These are phyloP conservation scores for Bombus fervidus DNA, from an alignment of 1,140 invertebrate species.

Conservation along the genomic window DNA sequence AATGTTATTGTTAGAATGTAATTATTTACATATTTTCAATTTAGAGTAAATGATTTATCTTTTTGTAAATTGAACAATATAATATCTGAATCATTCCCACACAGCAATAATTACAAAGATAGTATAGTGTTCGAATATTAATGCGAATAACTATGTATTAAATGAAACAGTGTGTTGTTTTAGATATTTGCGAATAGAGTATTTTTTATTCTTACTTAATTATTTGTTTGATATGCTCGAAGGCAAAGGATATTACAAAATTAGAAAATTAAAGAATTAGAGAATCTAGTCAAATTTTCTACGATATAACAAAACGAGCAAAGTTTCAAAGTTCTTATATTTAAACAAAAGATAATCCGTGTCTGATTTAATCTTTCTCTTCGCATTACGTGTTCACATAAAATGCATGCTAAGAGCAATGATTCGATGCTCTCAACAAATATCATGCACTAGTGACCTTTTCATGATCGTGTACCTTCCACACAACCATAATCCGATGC, in stretches of 20 bases:
- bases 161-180: too few species aligned
- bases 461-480: constrained; percentile 32
- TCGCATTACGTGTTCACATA: constrained; percentile 11
- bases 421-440: constrained; percentile 47
- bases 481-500: constrained; percentile 7
- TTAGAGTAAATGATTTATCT: too few species aligned
- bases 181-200: background rate
- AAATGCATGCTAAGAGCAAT: constrained; percentile 4
- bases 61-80: too few species aligned
- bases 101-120: too few species aligned
- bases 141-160: too few species aligned
- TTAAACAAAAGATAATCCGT: constrained; percentile 1
- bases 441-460: constrained; percentile 55
- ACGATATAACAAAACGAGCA: background rate
- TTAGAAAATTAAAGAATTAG: background rate
- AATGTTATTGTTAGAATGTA: too few species aligned
- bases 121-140: too few species aligned
- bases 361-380: constrained; percentile 32
- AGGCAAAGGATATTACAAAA: background rate
- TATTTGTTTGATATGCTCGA: background rate
- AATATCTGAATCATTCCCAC: too few species aligned
- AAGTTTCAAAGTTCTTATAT: background rate
- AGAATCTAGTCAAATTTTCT: background rate
- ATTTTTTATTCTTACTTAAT: background rate
- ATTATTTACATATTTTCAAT: too few species aligned